These are phyloP conservation scores for Idaea biselata DNA, from an alignment of 2,888 invertebrate genomes.

Conservation along the genomic window DNA sequence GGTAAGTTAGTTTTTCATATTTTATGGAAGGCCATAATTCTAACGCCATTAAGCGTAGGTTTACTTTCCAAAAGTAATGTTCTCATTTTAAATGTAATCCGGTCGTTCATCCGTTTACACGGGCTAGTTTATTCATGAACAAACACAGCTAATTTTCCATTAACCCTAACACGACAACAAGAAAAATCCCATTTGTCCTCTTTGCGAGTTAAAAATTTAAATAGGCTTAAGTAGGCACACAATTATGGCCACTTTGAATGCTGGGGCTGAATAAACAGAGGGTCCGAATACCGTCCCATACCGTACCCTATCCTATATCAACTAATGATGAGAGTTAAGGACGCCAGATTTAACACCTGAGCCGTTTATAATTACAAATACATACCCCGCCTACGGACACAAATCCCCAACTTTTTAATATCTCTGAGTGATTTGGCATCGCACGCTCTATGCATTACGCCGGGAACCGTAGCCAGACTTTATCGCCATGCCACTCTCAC, in stretches of 20 bases:
- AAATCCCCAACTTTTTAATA: background rate
- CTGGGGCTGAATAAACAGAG: constrained; percentile 56
- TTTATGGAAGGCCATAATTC: background rate
- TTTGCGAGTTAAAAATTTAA: constrained; percentile 41
- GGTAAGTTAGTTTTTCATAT: background rate
- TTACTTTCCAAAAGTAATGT: constrained; percentile 1
- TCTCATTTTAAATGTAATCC: constrained; percentile 1
- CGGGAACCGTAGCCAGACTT: background rate
- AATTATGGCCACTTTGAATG: constrained; percentile 56
- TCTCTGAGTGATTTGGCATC: constrained; percentile 5
- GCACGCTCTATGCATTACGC: background rate
- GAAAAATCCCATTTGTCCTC: constrained; percentile 31
- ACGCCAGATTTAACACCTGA: constrained; percentile 61
- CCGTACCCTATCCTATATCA: constrained; percentile 54
- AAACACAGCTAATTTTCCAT: constrained; percentile 17
- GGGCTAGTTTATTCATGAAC: constrained; percentile 12
- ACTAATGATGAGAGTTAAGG: constrained; percentile 63
- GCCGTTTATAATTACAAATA: constrained; percentile 40
- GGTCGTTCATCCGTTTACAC: background rate
- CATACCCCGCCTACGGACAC: background rate
- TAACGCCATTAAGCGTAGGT: background rate
- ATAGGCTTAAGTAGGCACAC: constrained; percentile 55
- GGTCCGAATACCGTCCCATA: constrained; percentile 37
- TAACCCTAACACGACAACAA: constrained; percentile 20
- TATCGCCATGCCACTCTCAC: background rate